A percentile compares a stretch with the other conserved stretches of the same genome.
phyloP scores from a whole-genome alignment of 2,113 vertebrate genomes.

The Ochotona princeps region DNA sequence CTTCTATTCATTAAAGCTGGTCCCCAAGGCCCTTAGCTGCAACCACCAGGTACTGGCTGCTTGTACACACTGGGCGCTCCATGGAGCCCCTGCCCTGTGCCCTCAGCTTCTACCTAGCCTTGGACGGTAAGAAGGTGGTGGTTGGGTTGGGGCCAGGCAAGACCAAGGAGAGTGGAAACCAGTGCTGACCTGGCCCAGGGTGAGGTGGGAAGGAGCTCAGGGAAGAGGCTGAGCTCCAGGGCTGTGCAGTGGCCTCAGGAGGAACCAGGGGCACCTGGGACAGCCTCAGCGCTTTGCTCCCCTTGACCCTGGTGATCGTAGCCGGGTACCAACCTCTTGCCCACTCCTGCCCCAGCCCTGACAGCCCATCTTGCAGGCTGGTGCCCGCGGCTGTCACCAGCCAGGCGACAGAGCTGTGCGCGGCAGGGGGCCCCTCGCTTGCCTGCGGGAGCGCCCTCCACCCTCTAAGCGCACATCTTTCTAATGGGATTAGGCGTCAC shows the following conservation, averaged over 20 bases:
- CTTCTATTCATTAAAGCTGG: conserved; percentile 62
- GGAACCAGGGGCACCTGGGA: background rate
- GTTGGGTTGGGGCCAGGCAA: too few relatives aligned
- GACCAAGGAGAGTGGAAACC: fast-evolving
- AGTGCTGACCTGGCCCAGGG: background rate
- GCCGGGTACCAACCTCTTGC: background rate
- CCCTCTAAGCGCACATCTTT: conserved; percentile 83
- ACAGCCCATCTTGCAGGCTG: background rate
- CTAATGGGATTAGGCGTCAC: conserved; percentile 92
- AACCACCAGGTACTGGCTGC: background rate
- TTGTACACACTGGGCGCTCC: background rate
- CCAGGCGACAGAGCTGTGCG: fast-evolving
- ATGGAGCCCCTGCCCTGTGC: fast-evolving
- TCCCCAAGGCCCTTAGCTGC: conserved; percentile 61
- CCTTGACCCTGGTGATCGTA: fast-evolving
- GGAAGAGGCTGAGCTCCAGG: background rate
- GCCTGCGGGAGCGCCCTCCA: background rate
- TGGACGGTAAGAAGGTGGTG: background rate
- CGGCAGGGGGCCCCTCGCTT: background rate
- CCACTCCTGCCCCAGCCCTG: background rate
- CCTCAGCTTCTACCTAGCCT: background rate
- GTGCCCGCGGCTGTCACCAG: background rate
- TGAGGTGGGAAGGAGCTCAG: background rate
- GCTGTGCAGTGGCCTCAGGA: background rate
- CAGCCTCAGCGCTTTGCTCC: background rate